Evolutionary conservation across 35 echinoderm and acorn worm species (phyloP), one percentile per base, ranked within the genome.

Genomic region (Apostichopus japonicus): DNA sequence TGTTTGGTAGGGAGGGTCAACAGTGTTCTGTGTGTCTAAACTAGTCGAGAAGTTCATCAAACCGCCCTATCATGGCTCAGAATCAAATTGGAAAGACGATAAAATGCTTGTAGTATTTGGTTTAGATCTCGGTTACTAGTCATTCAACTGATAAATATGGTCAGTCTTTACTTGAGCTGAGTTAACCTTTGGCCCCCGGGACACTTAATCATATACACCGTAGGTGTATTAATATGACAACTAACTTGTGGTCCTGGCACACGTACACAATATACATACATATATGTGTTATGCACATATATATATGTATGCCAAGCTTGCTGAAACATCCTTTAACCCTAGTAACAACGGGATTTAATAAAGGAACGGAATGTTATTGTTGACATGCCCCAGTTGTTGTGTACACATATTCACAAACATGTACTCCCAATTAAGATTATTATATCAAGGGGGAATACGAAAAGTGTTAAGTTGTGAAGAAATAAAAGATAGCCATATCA

Each of bases 1-100:
- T 83, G 11, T 55, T 83, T 83, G 24, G 44, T 55, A 54, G 54
- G 79, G 54, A 83, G 54, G 81, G 54, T 84, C 81, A 84, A 84
- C 81, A 84, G 56, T 23, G 24, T 23, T 58, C 23, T 84, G 81
- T 84, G 81, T 84, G 53, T 57, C 81, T 57, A 16, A 58, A 55
- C 5, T 3, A 22, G 81, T 58, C 14, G 21, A 84, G 55, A 58
- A 58, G 21, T 84, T 58, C 53, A 84, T 57, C 81, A 84, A 84
- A 24, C 81, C 57, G 17, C 71, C 71, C 81, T 84, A 57, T 84
- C 81, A 84, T 16, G 15, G 71, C 10, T 8, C 15, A 54, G 44
- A 83, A 83, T 56, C 51, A 84, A 58, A 75, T 23, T 75, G 16
- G 22, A 75, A 19, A n/a, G 22, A 7, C 17, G 21, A 75, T 75